Conservation (phyloP, 2,113 vertebrate species). For the Fulica atra region DNA sequence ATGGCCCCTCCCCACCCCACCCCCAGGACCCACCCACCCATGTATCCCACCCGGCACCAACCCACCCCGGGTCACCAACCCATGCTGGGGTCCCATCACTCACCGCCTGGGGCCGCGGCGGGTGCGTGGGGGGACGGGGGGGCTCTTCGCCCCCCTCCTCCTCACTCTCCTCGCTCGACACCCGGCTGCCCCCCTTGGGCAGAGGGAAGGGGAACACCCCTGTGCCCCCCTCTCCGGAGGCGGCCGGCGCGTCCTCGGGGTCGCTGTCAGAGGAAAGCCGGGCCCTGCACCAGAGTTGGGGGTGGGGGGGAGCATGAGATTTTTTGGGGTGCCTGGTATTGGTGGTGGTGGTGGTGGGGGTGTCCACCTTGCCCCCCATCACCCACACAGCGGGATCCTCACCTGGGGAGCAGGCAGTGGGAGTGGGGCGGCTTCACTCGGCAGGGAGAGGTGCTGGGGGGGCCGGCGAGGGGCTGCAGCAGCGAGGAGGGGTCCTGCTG, state of each 20-base stretch:
- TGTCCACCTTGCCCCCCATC: neutral
- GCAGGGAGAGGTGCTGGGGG: conserved; percentile 71
- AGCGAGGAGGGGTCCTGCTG: conserved; percentile 18
- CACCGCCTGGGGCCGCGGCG: conserved; percentile 88
- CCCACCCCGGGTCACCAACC: neutral
- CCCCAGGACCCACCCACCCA: accelerated
- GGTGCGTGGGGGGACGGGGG: conserved; percentile 74
- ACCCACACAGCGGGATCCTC: neutral
- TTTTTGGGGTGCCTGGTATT: neutral
- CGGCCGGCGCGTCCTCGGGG: conserved; percentile 74
- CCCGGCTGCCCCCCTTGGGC: conserved; percentile 71
- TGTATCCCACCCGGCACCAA: neutral
- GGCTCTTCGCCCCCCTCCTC: conserved; percentile 72
- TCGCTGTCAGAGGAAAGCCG: conserved; percentile 77
- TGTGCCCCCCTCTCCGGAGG: conserved; percentile 69
- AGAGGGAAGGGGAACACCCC: conserved; percentile 78
- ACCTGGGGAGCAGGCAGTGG: conserved; percentile 83
- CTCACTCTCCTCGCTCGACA: conserved; percentile 92
- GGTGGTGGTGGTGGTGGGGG: too few relatives aligned
- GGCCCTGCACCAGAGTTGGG: conserved; percentile 17
- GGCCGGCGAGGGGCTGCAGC: conserved; percentile 69
- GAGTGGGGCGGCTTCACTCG: conserved; percentile 76
- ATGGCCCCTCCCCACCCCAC: neutral
- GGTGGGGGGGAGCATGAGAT: neutral
- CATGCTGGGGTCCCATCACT: neutral